Evolutionary conservation across 2,888 invertebrate species (phyloP).

Genomic region (Drosophila testacea): DNA sequence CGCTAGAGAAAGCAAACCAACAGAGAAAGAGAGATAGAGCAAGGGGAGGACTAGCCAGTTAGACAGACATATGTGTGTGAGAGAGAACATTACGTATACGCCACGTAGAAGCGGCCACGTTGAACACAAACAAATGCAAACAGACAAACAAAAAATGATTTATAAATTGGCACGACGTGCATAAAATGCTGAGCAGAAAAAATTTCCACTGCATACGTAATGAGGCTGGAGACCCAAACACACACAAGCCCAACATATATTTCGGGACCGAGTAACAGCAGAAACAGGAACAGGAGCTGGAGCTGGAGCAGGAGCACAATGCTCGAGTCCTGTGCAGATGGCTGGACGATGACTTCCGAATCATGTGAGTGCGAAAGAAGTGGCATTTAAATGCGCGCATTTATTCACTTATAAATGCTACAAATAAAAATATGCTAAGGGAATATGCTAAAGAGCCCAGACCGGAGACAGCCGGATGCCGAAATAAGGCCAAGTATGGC

Average conservation of each 20-base stretch:
- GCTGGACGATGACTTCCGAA: slow-evolving; percentile 63
- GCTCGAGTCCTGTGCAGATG: slow-evolving; percentile 20
- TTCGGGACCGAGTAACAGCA: neutral
- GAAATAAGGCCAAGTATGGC: slow-evolving; percentile 72
- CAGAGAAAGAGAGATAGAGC: neutral
- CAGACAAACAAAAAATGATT: slow-evolving; percentile 83
- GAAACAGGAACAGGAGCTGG: neutral
- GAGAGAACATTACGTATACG: slow-evolving; percentile 64
- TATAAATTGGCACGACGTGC: slow-evolving; percentile 84
- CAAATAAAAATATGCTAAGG: slow-evolving; percentile 76
- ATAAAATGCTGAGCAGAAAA: slow-evolving; percentile 81
- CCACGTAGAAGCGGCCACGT: slow-evolving; percentile 65
- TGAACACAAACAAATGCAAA: slow-evolving; percentile 67
- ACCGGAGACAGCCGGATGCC: slow-evolving; percentile 26
- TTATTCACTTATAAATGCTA: slow-evolving; percentile 80
- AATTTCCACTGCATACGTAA: slow-evolving; percentile 77
- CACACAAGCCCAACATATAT: slow-evolving; percentile 38
- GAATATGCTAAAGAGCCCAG: slow-evolving; percentile 73
- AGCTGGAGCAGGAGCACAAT: neutral
- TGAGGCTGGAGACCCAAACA: slow-evolving; percentile 57
- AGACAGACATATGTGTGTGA: slow-evolving; percentile 16
- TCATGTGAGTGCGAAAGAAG: slow-evolving; percentile 63
- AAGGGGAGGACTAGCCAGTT: slow-evolving; percentile 7
- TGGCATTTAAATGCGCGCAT: slow-evolving; percentile 80
- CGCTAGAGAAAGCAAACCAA: slow-evolving; percentile 10